Conservation (phyloP, 2,113 vertebrate genomes). For the Bos indicus region DNA sequence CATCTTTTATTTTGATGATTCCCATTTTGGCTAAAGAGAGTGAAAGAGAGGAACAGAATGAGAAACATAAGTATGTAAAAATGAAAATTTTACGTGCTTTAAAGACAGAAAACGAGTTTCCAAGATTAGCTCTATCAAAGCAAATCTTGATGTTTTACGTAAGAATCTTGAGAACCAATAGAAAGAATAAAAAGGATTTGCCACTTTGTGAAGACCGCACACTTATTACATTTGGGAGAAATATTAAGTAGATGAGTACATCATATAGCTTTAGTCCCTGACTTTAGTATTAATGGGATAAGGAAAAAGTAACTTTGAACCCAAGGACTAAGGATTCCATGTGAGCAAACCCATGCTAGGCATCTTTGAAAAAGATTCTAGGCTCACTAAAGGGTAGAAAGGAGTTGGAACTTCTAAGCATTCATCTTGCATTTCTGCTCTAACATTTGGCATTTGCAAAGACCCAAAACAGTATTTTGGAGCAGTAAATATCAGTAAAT, state of each 20-base stretch:
- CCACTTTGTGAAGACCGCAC: neutral
- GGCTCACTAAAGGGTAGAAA: neutral
- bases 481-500: neutral
- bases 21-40: neutral
- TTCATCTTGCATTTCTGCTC: neutral
- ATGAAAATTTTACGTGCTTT: neutral
- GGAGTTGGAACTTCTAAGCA: neutral
- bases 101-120: neutral
- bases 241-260: neutral
- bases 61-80: neutral
- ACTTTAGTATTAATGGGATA: neutral
- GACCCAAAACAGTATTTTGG: neutral
- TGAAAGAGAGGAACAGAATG: neutral
- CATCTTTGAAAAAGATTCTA: neutral
- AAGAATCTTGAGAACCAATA: neutral
- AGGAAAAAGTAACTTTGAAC: neutral
- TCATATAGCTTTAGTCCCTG: neutral
- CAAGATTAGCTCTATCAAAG: neutral
- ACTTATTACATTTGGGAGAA: neutral
- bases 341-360: neutral
- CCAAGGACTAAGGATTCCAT: neutral
- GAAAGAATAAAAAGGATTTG: neutral
- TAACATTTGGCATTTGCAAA: neutral
- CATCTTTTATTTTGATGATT: neutral
- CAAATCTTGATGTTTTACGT: neutral